phyloP scores from a whole-genome alignment of 2,888 invertebrate species.

The Cetonia aurata region DNA sequence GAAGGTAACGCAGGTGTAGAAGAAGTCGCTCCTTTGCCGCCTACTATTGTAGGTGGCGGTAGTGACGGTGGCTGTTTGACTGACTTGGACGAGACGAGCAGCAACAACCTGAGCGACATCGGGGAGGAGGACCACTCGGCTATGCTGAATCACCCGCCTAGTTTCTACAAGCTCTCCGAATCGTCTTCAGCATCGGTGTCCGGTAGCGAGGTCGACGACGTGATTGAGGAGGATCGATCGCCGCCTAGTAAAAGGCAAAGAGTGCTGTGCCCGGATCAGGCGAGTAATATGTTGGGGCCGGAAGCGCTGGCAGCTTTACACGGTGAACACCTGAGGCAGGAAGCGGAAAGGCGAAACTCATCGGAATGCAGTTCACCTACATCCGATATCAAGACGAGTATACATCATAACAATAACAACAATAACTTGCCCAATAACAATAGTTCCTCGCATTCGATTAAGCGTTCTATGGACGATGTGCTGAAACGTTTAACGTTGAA shows the following conservation, averaged over 20 bases:
- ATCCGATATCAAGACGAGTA: constrained; percentile 74
- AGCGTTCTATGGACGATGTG: constrained; percentile 93
- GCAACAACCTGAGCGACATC: constrained; percentile 72
- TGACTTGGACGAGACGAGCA: constrained; percentile 71
- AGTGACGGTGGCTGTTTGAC: constrained; percentile 72
- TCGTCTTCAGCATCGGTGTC: constrained; percentile 66
- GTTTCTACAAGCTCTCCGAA: constrained; percentile 64
- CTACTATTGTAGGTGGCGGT: constrained; percentile 65
- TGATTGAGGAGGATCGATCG: constrained; percentile 64
- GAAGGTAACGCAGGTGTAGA: constrained; percentile 75
- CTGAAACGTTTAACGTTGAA: constrained; percentile 86
- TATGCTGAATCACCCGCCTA: constrained; percentile 54
- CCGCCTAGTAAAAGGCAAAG: constrained; percentile 66
- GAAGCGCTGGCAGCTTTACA: constrained; percentile 67
- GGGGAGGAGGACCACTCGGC: constrained; percentile 73
- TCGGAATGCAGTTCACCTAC: constrained; percentile 83
- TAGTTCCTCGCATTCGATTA: constrained; percentile 72
- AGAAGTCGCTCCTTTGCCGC: constrained; percentile 64
- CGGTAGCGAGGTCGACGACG: constrained; percentile 66
- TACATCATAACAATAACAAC: constrained; percentile 74
- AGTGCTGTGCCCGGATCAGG: constrained; percentile 58
- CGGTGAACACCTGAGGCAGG: constrained; percentile 69
- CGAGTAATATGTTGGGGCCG: constrained; percentile 58
- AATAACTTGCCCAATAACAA: constrained; percentile 74
- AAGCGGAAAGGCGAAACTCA: constrained; percentile 67